Evolutionary conservation across 2,888 invertebrate genomes (phyloP), one percentile per base, ranked within the genome.

Genomic region (Apamea epomidion): DNA sequence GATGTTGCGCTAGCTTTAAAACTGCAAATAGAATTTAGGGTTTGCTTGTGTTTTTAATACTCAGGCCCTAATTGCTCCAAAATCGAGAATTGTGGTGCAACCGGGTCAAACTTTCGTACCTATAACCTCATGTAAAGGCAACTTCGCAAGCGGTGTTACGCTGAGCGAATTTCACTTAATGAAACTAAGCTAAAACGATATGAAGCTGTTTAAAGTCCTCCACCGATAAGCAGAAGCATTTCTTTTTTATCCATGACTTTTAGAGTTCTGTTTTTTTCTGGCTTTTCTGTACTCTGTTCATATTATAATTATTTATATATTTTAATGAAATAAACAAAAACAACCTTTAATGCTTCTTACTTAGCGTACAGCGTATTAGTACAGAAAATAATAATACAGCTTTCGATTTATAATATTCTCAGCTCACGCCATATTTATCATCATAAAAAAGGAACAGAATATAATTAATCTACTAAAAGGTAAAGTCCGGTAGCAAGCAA

Each of bases 1-100:
- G 21, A 16, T 21, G 10, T 42, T 60, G 7, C 51, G 82, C 67
- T 45, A 81, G 67, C 67, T 42, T 29, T 37, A 67, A 74, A 48
- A 14, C 12, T 37, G 25, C 4, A 45, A 64, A 70, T 37, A 29
- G 3, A 58, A 48, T 29, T 37, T 37, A 37, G 2, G 6, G 1
- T 42, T 51, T 37, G 25, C 2, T 70, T 64, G 32, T n/a, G 2
- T 32, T 37, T 29, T 48, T n/a, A 62, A 48, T 32, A 32, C 18
- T 42, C 42, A 12, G 29, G 45, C 14, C 21, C 48, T 51, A 45
- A 5, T 70, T 32, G 25, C 25, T 12, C 3, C 37, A 54, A n/a
- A 37, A 21, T 54, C 25, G 1, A 25, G 32, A 45, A 51, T 10
- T 14, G 14, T 48, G 29, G 14, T 48, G 21, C 14, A 25, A 70